Base-by-base conservation (phyloP, 1,140 invertebrate species). In the Caenorhabditis inopinata region DNA sequence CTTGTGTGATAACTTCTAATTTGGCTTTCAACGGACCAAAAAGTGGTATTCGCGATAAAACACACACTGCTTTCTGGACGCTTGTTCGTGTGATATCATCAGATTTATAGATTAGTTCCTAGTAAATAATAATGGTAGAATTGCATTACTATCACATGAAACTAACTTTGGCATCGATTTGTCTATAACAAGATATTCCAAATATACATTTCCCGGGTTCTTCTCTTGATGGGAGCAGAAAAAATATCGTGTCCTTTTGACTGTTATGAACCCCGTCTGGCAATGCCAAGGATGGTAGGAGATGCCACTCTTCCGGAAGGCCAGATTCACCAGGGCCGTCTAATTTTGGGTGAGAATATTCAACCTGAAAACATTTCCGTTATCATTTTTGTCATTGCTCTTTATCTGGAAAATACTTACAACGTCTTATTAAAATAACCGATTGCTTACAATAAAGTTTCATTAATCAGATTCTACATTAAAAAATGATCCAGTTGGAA, bases 251-350 rank as follows among this genome's bases (percentile, higher is more conserved):
- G 88, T 99, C 96, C 90, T 96, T 93, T 78, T 94, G 92, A 89
- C 93, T 97, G 91, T 99, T 98, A 87, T 99, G 97, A 27, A 96
- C 96, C 62, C 96, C 96, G 92, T 99, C 97, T 25, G 96, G 96
- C 80, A 98, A 90, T 0, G 96, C 96, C 25, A 98, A 89, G 0
- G 96, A 96, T 53, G 97, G 95, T 35, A 99, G 91, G 89, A 98
- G 95, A 86, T 95, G 94, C 97, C 97, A 99, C 78, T 93, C 93
- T 38, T 93, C 89, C 7, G 96, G 96, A 79, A 95, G 92, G 85
- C 96, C 94, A 86, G 93, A 92, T 51, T 93, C 93, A 85, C 84
- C 27, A 88, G 38, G 0, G 2, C 79, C 82, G n/a, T 32, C n/a
- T 18, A 98, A 88, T 18, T 96, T 93, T 45, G 96, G 96, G 91